A percentile compares a stretch with the other conserved stretches of the same genome.
phyloP scores from a whole-genome alignment of 1,140 invertebrate species.

The Pogonus chalceus region DNA sequence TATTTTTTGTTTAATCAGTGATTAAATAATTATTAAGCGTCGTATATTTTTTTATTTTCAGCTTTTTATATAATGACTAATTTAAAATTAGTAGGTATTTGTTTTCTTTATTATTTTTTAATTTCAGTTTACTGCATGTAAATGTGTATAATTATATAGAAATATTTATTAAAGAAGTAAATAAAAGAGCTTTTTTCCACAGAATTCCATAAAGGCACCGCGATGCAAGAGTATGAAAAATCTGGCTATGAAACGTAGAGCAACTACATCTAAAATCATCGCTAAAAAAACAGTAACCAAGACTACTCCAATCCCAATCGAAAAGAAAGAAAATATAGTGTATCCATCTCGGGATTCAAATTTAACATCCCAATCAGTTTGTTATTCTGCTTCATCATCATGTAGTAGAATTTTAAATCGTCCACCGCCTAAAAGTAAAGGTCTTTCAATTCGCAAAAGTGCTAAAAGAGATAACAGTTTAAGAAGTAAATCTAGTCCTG shows the following conservation, averaged over 20 bases:
- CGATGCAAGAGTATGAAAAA: constrained; percentile 25
- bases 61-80: too few relatives aligned
- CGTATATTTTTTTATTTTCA: too few relatives aligned
- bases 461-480: constrained; percentile 7
- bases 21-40: too few relatives aligned
- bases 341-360: constrained; percentile 8
- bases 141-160: neutral
- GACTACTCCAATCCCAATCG: constrained; percentile 21
- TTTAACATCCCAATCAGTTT: constrained; percentile 23
- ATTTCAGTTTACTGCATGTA: too few relatives aligned
- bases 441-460: constrained; percentile 10
- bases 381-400: constrained; percentile 15
- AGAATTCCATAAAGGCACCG: neutral
- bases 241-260: constrained; percentile 21
- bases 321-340: constrained; percentile 26
- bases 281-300: constrained; percentile 18
- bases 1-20: too few relatives aligned
- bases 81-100: too few relatives aligned
- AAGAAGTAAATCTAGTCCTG: constrained; percentile 7
- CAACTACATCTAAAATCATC: constrained; percentile 18
- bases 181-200: constrained; percentile 23
- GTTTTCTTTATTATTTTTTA: too few relatives aligned
- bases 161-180: neutral
- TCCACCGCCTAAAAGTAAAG: neutral
- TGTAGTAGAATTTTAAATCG: neutral